A percentile compares a stretch with the other conserved stretches of the same genome.
These are phyloP conservation scores for Microplitis manilae DNA, from an alignment of 2,888 invertebrate species.

Conservation along the genomic window DNA sequence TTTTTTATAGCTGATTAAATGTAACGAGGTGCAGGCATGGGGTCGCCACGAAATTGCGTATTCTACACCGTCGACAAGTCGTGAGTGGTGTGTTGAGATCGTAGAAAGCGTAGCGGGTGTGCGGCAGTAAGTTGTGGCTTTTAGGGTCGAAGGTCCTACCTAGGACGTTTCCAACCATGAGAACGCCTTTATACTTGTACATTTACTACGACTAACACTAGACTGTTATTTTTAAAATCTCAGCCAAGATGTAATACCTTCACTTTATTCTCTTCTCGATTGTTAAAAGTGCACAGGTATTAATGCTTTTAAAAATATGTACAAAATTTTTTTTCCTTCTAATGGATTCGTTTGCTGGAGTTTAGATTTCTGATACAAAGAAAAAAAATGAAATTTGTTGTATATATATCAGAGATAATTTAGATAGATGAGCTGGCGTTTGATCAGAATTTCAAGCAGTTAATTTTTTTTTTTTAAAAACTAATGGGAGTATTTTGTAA, in stretches of 20 bases:
- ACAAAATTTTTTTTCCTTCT: too few relatives aligned
- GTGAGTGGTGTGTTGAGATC: slow-evolving; percentile 49
- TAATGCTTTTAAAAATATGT: too few relatives aligned
- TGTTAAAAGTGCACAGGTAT: too few relatives aligned
- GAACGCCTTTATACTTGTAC: slow-evolving; percentile 48
- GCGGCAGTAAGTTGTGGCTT: slow-evolving; percentile 65
- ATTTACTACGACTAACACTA: not conserved
- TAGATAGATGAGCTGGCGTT: too few relatives aligned
- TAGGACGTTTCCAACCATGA: slow-evolving; percentile 65
- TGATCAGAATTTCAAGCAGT: too few relatives aligned
- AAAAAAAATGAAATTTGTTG: too few relatives aligned
- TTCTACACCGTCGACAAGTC: slow-evolving; percentile 50
- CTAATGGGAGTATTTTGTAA: too few relatives aligned
- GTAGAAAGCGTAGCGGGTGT: slow-evolving; percentile 60
- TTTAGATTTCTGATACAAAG: too few relatives aligned
- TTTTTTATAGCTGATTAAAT: not conserved
- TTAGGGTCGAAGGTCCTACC: slow-evolving; percentile 67
- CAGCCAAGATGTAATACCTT: slow-evolving; percentile 38
- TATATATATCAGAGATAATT: too few relatives aligned
- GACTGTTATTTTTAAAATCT: not conserved
- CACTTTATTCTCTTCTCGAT: slow-evolving; percentile 14
- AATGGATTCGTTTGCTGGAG: too few relatives aligned
- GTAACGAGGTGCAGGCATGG: slow-evolving; percentile 22
- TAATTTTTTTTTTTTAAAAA: too few relatives aligned
- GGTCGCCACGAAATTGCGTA: slow-evolving; percentile 53